These are phyloP conservation scores for Scaptomyza pallida DNA, from an alignment of 1,140 invertebrate species.

Conservation along the genomic window DNA sequence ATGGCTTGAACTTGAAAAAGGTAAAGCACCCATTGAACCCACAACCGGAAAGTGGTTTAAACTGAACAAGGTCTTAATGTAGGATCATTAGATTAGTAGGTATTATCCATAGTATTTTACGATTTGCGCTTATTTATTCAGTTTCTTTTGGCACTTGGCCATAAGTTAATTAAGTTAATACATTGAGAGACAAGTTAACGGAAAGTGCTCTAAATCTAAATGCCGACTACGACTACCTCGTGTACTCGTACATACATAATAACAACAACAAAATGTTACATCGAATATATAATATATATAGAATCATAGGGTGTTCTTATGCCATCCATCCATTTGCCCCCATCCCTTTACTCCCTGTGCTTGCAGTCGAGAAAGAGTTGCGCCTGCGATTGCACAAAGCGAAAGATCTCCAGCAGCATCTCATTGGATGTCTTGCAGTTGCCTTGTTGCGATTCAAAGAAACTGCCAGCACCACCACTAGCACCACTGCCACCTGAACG, in stretches of 20 bases:
- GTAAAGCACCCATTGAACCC: conserved; percentile 44
- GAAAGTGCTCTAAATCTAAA: conserved; percentile 74
- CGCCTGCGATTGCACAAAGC: conserved; percentile 75
- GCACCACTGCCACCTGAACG: conserved; percentile 57
- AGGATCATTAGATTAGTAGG: too few species aligned
- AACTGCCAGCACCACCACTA: conserved; percentile 44
- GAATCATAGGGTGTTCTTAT: conserved; percentile 23
- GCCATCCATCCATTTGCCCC: too few species aligned
- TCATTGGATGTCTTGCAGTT: conserved; percentile 81
- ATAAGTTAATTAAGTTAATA: conserved; percentile 1
- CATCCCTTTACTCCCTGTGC: conserved; percentile 69
- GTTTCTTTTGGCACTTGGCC: conserved; percentile 35
- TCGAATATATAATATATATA: conserved; percentile 24
- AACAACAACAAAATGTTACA: conserved; percentile 17
- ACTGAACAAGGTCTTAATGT: conserved; percentile 12
- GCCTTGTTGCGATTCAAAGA: conserved; percentile 60
- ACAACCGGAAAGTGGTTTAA: conserved; percentile 15
- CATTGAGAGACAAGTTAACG: conserved; percentile 42
- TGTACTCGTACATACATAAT: conserved; percentile 59
- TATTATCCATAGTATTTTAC: too few species aligned
- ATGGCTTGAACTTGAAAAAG: conserved; percentile 68
- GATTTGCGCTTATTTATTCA: conserved; percentile 78
- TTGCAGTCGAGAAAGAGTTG: conserved; percentile 80
- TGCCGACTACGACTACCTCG: conserved; percentile 81
- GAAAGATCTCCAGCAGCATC: conserved; percentile 80